These are phyloP conservation scores for Villa cingulata DNA, from an alignment of 2,888 invertebrate genomes.

Conservation along the genomic window DNA sequence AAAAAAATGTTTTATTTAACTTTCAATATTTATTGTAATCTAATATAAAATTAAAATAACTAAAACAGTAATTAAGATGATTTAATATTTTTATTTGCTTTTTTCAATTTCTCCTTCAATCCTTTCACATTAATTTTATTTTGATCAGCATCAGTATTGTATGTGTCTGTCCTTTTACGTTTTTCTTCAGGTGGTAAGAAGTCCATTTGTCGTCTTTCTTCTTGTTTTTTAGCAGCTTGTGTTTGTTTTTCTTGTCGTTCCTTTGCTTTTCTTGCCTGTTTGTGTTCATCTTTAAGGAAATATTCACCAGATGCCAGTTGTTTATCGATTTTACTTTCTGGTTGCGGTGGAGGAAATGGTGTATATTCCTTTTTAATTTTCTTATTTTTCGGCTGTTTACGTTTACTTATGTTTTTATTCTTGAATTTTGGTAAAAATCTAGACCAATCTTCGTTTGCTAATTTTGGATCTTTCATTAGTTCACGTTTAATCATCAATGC, in stretches of 20 bases:
- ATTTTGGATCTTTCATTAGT: conserved; percentile 78
- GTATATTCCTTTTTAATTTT: conserved; percentile 88
- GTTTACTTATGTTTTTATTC: conserved; percentile 72
- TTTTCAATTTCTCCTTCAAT: neutral
- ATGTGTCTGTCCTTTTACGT: neutral
- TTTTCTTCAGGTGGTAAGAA: conserved; percentile 68
- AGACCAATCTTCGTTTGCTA: conserved; percentile 92
- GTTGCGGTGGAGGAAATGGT: conserved; percentile 91
- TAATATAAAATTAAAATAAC: too few relatives aligned
- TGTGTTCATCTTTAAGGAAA: conserved; percentile 80
- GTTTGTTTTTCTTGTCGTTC: conserved; percentile 67
- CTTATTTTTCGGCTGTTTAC: conserved; percentile 79
- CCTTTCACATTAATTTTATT: neutral
- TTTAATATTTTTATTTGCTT: neutral
- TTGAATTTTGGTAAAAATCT: conserved; percentile 91
- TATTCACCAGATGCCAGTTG: conserved; percentile 92
- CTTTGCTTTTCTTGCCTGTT: conserved; percentile 52
- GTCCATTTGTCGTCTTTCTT: conserved; percentile 63
- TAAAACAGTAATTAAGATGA: neutral
- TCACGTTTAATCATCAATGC: conserved; percentile 95
- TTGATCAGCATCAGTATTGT: too few relatives aligned
- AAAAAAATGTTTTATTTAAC: too few relatives aligned
- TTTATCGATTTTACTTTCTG: conserved; percentile 86
- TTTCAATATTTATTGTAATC: too few relatives aligned
- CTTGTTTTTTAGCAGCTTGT: conserved; percentile 54